Evolutionary conservation across 2,888 invertebrate species (phyloP), one percentile per base, ranked within the genome.

Genomic region (Hydrotaea diabolus): DNA sequence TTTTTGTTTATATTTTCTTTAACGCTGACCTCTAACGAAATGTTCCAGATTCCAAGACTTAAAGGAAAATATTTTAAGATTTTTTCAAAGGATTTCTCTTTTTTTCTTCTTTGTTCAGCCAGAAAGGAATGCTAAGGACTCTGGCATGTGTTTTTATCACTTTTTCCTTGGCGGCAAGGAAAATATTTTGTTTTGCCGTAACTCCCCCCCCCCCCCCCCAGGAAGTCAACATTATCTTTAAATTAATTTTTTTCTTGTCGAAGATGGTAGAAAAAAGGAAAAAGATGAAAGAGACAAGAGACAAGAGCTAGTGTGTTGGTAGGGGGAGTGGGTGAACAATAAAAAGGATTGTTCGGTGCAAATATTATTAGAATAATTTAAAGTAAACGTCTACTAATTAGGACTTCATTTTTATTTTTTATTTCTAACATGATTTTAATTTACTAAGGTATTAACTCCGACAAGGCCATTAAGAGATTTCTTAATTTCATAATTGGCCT

Each of bases 301-400:
- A 49, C 7, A 43, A 43, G 43, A n/a, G n/a, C n/a, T n/a, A n/a
- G n/a, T n/a, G n/a, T n/a, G n/a, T n/a, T n/a, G n/a, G n/a, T n/a
- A n/a, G n/a, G n/a, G n/a, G n/a, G n/a, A n/a, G n/a, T n/a, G n/a
- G n/a, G n/a, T n/a, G 43, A 31, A 2, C 2, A 31, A 31, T 8
- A 39, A 49, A 49, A 49, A n/a, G 15, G n/a, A 49, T 49, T 49
- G 15, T n/a, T 49, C n/a, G 15, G n/a, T 7, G n/a, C 49, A 49
- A 49, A 49, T 49, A 49, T 49, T 49, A n/a, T 49, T n/a, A n/a
- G n/a, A 49, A 49, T 49, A 49, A 49, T 49, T 49, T 49, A 8
- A 39, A 39, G 39, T 39, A 39, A 39, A 39, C 9, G 39, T 39
- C 49, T n/a, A 15, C 15, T 49, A 49, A 49, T 49, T 49, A 49